A percentile compares a stretch with the other conserved stretches of the same genome.
Evolutionary conservation across 2,113 vertebrate genomes (phyloP).

Genomic region (Jaculus jaculus): DNA sequence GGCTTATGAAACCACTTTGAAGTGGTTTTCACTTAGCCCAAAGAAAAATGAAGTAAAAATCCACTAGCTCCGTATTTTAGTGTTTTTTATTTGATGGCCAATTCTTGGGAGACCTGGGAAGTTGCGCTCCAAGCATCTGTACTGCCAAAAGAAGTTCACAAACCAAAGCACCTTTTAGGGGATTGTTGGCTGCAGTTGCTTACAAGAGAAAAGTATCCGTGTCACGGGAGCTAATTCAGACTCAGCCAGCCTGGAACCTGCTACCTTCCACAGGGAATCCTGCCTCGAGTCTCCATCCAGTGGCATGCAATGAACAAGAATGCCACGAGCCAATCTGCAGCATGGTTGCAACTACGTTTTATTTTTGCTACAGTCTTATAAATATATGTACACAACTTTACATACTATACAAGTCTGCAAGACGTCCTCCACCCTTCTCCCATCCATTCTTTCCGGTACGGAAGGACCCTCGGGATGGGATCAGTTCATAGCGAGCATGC

Average conservation of each 20-base stretch:
- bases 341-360: slow-evolving; percentile 6
- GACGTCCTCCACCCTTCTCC: too few species aligned
- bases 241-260: not conserved
- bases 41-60: slow-evolving; percentile 1
- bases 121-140: not conserved
- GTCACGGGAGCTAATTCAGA: not conserved
- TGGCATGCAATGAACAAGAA: too few species aligned
- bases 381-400: slow-evolving; percentile 22
- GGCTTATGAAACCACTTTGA: not conserved
- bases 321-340: not conserved
- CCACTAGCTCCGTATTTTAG: not conserved
- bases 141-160: slow-evolving; percentile 6
- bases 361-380: slow-evolving; percentile 30
- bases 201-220: not conserved
- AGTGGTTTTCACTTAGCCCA: not conserved
- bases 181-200: not conserved
- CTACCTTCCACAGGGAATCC: not conserved
- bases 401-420: not conserved
- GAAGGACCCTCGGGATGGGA: not conserved
- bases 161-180: not conserved
- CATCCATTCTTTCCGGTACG: not conserved
- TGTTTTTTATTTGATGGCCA: slow-evolving; percentile 14
- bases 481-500: not conserved
- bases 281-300: not conserved
- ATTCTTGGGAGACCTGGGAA: not conserved